These are phyloP conservation scores for Neoaliturus tenellus DNA, from an alignment of 2,888 invertebrate species.

Conservation along the genomic window DNA sequence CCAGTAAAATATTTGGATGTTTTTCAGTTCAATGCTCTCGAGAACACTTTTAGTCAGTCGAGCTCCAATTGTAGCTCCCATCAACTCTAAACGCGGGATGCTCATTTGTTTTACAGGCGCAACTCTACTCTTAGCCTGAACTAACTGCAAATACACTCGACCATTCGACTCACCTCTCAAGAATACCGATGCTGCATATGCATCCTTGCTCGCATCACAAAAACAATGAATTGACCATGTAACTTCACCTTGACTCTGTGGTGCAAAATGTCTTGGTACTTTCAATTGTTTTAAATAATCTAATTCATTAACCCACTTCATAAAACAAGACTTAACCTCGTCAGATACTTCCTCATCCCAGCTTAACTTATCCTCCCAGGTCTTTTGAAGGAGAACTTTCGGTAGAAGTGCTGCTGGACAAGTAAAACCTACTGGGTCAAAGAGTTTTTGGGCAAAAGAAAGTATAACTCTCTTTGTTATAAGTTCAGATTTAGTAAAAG, in stretches of 20 bases:
- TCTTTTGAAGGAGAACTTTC: constrained; percentile 63
- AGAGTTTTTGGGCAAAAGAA: constrained; percentile 61
- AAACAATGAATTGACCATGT: constrained; percentile 66
- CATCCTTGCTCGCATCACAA: constrained; percentile 66
- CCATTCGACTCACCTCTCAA: constrained; percentile 60
- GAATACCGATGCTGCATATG: constrained; percentile 67
- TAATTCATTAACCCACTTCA: constrained; percentile 62
- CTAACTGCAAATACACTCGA: constrained; percentile 61
- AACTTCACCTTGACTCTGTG: constrained; percentile 46
- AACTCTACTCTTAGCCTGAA: constrained; percentile 67
- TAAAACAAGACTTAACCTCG: constrained; percentile 45
- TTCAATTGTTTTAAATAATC: constrained; percentile 60
- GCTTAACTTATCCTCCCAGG: constrained; percentile 50
- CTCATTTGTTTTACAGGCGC: constrained; percentile 65
- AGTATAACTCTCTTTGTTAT: too few species aligned
- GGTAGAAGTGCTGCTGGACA: constrained; percentile 60
- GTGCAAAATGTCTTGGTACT: constrained; percentile 63
- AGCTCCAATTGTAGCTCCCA: constrained; percentile 66
- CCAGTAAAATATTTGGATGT: constrained; percentile 65
- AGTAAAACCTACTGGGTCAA: constrained; percentile 64
- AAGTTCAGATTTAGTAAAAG: too few species aligned
- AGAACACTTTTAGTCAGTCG: constrained; percentile 61
- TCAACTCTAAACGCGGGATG: constrained; percentile 68
- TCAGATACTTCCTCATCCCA: constrained; percentile 57
- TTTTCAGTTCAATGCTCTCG: constrained; percentile 55